phyloP scores from a whole-genome alignment of 2,888 invertebrate species.

The Trichopoda pennipes region DNA sequence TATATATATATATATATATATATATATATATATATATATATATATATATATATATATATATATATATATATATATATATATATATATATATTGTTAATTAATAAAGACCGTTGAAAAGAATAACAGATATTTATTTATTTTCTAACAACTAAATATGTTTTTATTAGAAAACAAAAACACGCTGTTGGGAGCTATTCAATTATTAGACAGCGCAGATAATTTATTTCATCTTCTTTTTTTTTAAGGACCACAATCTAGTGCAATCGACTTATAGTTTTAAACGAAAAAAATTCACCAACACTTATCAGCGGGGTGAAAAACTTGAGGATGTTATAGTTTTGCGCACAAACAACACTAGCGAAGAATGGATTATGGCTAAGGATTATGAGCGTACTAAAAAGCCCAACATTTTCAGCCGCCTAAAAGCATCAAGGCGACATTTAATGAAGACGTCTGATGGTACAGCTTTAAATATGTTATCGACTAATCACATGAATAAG shows the following conservation, averaged over 20 bases:
- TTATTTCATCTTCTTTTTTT: background rate
- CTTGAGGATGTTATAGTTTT: slow-evolving; percentile 80
- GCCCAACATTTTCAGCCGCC: slow-evolving; percentile 66
- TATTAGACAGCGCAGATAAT: too few species aligned
- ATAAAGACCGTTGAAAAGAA: too few species aligned
- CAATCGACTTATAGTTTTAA: slow-evolving; percentile 80
- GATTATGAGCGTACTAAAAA: slow-evolving; percentile 76
- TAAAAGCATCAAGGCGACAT: slow-evolving; percentile 68
- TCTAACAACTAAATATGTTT: too few species aligned
- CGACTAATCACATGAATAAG: slow-evolving; percentile 74
- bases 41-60: too few species aligned
- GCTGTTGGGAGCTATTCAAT: too few species aligned
- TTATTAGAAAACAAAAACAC: too few species aligned
- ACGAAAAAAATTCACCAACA: slow-evolving; percentile 77
- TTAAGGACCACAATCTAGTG: slow-evolving; percentile 80
- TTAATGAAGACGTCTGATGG: slow-evolving; percentile 18
- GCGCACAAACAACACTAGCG: slow-evolving; percentile 77
- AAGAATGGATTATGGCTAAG: slow-evolving; percentile 77
- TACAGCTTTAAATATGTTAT: slow-evolving; percentile 1
- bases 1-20: too few species aligned
- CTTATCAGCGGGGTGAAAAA: slow-evolving; percentile 76
- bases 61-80: too few species aligned
- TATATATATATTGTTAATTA: too few species aligned
- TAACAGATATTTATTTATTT: too few species aligned
- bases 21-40: too few species aligned